A percentile compares a stretch with the other conserved stretches of the same genome.
These are phyloP conservation scores for Ormia ochracea DNA, from an alignment of 2,888 invertebrate species.

Conservation along the genomic window DNA sequence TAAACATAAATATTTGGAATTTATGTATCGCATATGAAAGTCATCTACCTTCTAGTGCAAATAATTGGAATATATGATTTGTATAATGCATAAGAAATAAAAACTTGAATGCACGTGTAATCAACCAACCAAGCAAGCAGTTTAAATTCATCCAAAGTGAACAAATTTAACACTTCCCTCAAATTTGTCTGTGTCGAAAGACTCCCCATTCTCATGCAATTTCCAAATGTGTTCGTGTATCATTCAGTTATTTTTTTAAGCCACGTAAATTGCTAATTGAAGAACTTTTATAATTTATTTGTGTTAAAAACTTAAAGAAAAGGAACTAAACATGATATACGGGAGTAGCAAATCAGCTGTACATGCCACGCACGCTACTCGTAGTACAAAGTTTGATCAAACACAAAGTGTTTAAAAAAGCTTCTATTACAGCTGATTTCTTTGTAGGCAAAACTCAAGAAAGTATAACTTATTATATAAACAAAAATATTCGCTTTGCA, in stretches of 20 bases:
- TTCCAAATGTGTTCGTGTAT: neutral
- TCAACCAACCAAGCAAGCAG: slow-evolving; percentile 27
- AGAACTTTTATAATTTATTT: slow-evolving; percentile 21
- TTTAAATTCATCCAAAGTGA: slow-evolving; percentile 16
- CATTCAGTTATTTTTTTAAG: slow-evolving; percentile 21
- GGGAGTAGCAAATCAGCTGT: no score
- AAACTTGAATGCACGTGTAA: slow-evolving; percentile 30
- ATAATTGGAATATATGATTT: slow-evolving; percentile 34
- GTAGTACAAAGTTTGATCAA: no score
- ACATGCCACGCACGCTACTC: no score
- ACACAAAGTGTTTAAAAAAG: no score
- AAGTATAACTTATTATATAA: no score
- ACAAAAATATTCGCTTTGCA: no score
- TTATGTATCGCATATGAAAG: neutral
- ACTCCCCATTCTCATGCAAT: slow-evolving; percentile 11
- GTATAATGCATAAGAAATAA: slow-evolving; percentile 10
- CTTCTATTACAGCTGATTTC: no score
- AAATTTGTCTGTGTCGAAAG: slow-evolving; percentile 30
- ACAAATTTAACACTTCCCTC: slow-evolving; percentile 37
- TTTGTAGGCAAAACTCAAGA: no score
- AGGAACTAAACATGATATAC: no score
- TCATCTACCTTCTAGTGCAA: slow-evolving; percentile 22
- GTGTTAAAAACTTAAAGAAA: no score
- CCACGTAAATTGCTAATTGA: slow-evolving; percentile 11
- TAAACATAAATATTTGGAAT: slow-evolving; percentile 12